Evolutionary conservation across 2,113 vertebrate genomes (phyloP).

Genomic region (Triplophysa dalaica): DNA sequence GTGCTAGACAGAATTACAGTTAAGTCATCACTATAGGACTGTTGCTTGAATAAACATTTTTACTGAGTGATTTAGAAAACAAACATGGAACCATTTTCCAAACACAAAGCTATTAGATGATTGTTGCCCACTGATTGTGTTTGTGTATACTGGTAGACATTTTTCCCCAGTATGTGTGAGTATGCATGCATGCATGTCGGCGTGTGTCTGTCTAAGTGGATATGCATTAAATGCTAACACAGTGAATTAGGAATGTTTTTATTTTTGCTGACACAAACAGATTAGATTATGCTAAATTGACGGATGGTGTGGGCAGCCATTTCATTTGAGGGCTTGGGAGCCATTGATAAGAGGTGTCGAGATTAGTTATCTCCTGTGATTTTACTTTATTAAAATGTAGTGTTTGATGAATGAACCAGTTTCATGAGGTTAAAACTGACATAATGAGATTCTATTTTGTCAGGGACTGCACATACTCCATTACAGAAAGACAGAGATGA

Average conservation of each 20-base stretch:
- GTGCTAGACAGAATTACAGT: background rate
- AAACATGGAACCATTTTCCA: background rate
- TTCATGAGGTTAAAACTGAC: conserved; percentile 34
- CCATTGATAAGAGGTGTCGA: conserved; percentile 12
- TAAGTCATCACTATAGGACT: background rate
- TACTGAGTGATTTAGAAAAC: background rate
- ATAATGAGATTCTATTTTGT: conserved; percentile 32
- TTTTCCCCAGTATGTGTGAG: background rate
- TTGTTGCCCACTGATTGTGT: background rate
- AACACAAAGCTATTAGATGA: background rate
- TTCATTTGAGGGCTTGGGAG: conserved; percentile 20
- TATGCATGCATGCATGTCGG: conserved; percentile 37
- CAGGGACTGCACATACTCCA: conserved; percentile 1
- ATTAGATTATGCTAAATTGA: conserved; percentile 41
- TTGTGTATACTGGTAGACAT: conserved; percentile 11
- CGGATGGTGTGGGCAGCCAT: conserved; percentile 15
- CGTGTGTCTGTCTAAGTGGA: conserved; percentile 30
- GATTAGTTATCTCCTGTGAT: conserved; percentile 26
- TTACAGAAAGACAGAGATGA: conserved; percentile 28
- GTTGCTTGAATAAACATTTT: background rate
- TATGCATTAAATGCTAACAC: conserved; percentile 24
- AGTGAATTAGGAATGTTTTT: conserved; percentile 35
- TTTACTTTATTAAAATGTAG: conserved; percentile 37
- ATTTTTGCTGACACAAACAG: conserved; percentile 35
- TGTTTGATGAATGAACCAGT: conserved; percentile 27